A percentile compares a stretch with the other conserved stretches of the same genome.
Conservation (phyloP, 2,888 invertebrate species). For the Volucella zonaria region DNA sequence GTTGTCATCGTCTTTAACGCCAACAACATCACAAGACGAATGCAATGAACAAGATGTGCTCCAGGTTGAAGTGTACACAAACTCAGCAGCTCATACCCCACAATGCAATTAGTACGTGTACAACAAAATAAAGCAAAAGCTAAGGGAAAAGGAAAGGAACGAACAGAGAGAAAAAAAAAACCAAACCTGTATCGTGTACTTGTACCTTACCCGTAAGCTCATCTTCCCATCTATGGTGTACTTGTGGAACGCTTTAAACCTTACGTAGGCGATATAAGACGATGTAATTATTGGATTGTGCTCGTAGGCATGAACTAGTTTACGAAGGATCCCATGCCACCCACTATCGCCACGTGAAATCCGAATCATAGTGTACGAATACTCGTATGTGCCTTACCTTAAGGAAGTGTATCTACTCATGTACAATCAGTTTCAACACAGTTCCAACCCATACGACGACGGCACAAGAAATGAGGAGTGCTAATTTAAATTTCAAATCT, state of each 20-base stretch:
- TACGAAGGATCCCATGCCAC: constrained; percentile 39
- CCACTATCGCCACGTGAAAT: constrained; percentile 40
- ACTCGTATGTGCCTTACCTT: constrained; percentile 32
- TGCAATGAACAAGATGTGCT: constrained; percentile 52
- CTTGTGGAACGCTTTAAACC: constrained; percentile 35
- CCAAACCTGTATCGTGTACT: constrained; percentile 2
- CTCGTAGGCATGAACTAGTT: constrained; percentile 66
- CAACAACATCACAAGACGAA: constrained; percentile 28
- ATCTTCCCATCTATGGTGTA: neutral
- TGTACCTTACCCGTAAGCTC: neutral
- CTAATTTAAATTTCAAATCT: constrained; percentile 71
- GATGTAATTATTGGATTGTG: constrained; percentile 69
- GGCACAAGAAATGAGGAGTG: constrained; percentile 46
- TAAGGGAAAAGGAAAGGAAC: too few relatives aligned
- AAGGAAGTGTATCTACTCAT: constrained; percentile 51
- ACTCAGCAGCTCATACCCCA: constrained; percentile 38
- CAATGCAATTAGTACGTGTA: constrained; percentile 67
- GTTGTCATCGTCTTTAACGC: constrained; percentile 39
- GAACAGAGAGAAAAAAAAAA: constrained; percentile 19
- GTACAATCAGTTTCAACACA: neutral
- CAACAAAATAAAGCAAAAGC: constrained; percentile 14
- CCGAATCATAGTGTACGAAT: constrained; percentile 44
- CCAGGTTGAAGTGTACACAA: constrained; percentile 45
- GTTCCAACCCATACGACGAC: constrained; percentile 33
- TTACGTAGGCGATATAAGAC: constrained; percentile 61